These are phyloP conservation scores for Scomber scombrus DNA, from an alignment of 2,113 vertebrate species.

Conservation along the genomic window DNA sequence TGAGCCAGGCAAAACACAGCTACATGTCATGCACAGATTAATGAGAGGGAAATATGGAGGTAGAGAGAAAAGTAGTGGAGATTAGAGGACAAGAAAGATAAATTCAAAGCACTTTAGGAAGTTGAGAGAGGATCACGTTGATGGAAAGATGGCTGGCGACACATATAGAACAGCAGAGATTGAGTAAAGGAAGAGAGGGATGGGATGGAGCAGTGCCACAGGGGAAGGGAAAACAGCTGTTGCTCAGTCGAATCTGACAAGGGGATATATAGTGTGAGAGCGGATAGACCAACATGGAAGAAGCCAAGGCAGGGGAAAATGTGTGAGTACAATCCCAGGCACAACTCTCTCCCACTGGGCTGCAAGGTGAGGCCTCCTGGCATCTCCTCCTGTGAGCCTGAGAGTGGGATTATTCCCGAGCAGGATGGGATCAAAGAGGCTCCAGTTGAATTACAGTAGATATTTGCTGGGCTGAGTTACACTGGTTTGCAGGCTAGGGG, in stretches of 20 bases:
- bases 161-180: slow-evolving; percentile 50
- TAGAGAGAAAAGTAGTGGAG: slow-evolving; percentile 9
- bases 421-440: slow-evolving; percentile 13
- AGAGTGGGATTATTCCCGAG: slow-evolving; percentile 21
- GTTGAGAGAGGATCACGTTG: slow-evolving; percentile 22
- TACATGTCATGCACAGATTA: slow-evolving; percentile 31
- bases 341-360: slow-evolving; percentile 4
- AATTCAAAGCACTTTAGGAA: slow-evolving; percentile 40
- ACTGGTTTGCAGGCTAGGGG: neutral
- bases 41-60: slow-evolving; percentile 19
- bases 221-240: slow-evolving; percentile 71
- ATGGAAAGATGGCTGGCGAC: slow-evolving; percentile 55
- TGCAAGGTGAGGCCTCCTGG: neutral
- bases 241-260: slow-evolving; percentile 49
- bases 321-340: slow-evolving; percentile 38
- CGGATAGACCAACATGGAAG: slow-evolving; percentile 45
- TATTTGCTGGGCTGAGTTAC: slow-evolving; percentile 33
- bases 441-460: slow-evolving; percentile 23
- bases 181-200: slow-evolving; percentile 50
- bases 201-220: slow-evolving; percentile 43
- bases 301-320: slow-evolving; percentile 28
- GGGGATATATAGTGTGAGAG: slow-evolving; percentile 55
- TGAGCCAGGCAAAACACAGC: slow-evolving; percentile 33
- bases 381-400: neutral
- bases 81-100: slow-evolving; percentile 12